Base-by-base conservation (phyloP, 2,113 vertebrate species). In the Caracal caracal region DNA sequence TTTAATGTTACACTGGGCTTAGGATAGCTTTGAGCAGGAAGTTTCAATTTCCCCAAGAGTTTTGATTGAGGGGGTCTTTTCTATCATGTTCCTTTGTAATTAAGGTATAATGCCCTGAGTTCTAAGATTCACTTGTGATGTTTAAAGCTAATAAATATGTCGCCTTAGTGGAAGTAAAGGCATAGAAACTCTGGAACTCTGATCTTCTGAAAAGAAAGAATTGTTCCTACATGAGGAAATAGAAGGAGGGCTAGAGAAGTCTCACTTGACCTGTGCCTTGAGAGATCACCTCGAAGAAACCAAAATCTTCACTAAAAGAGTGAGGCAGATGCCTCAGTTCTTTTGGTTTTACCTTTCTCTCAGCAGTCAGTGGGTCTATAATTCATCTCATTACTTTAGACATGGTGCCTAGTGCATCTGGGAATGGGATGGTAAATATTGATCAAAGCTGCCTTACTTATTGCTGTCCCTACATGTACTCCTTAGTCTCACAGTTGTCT, bases 1-100 rank as follows among this genome's bases (percentile, higher is more conserved):
- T 73, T 96, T 66, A 93, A 70, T 92, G 24, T 71, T 84, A 59
- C 17, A 49, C 12, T 94, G 37, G 37, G 10, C 90, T 90, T 93
- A 81, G 40, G n/a, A 79, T 28, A 49, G 30, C 63, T 63, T 97
- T 66, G 22, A 92, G 8, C 20, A 80, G 33, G 63, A 93, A 91
- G 20, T 86, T 97, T 1, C 2, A 95, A 65, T 63, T 93, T 75
- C 4, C 6, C 30, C 3, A 90, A 65, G 35, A 95, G 53, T 75
- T 88, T 85, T 73, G 26, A 80, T 22, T 40, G 2, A 89, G 19
- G 26, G 1, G 4, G 2, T 68, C n/a, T 93, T 96, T 70, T 61
- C 33, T 70, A 19, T 43, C 70, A 15, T 26, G 59, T 35, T 56
- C 10, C 47, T 33, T 85, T n/a, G 10, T 82, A 76, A 24, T 89